Evolutionary conservation across 2,113 vertebrate genomes (phyloP), one percentile per base, ranked within the genome.

Genomic region (Tiliqua scincoides): DNA sequence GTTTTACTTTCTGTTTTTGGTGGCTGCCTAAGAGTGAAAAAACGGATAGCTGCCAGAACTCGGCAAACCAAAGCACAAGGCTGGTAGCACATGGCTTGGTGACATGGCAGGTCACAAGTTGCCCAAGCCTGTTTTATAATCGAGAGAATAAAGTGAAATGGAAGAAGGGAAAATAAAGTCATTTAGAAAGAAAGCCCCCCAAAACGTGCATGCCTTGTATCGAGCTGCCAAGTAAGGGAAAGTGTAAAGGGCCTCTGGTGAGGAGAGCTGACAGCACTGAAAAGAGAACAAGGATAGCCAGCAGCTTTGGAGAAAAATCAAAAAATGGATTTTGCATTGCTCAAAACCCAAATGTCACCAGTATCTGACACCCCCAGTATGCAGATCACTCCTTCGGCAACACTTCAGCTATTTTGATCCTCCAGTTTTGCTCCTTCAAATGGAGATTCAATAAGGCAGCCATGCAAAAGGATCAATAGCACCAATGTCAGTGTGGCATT

Each of bases 381-480:
- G 88, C 57, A 82, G 21, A 25, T 89, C 88, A 90, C 86, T 90
- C 43, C 1, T 9, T 84, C 30, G 84, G n/a, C 76, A 88, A n/a
- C 27, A 86, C 83, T 85, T 79, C 43, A 85, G 35, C 48, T 30
- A 1, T 11, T 89, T 82, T 89, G 74, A 82, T 91, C 70, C 23
- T 91, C 91, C 87, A 87, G 71, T 74, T 86, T 79, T 79, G 82
- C 14, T 86, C 17, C 71, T 84, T 87, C 85, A 82, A 88, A 21
- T 30, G 70, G 71, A 61, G 5, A 17, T 87, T 90, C 57, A 77
- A 65, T 84, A 82, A 91, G 40, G 18, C 54, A 88, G 6, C 20
- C 90, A 71, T 61, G 30, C 71, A 93, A 85, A 21, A 67, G 88
- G 75, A 92, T 89, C 80, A 86, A 77, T 94, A 92, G 54, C 87